Evolutionary conservation across 2,797 vertebrate genomes (phyloP), one percentile per base, ranked within the genome.

Genomic region (Sciurus vulgaris): DNA sequence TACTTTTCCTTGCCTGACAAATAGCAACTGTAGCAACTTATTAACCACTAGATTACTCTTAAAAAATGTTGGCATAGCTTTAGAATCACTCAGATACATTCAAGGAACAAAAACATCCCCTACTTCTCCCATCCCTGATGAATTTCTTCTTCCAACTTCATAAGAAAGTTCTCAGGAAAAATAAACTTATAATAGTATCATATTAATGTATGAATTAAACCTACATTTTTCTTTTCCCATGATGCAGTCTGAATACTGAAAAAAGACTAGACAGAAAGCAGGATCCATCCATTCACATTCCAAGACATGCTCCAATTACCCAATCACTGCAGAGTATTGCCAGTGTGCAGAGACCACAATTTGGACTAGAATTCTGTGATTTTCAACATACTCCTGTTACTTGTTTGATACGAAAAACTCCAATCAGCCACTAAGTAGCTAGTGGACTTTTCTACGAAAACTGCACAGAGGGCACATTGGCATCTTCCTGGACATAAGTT

Each of bases 1-100:
- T 97, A 95, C 91, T 97, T 97, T 97, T 93, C 96, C 97, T 97
- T 98, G 92, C 97, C 93, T 93, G 93, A 97, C 93, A 88, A 97
- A 90, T 54, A 95, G 84, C 65, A 97, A 97, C 72, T 51, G 85
- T 93, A 98, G 79, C 81, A 97, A 84, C 92, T 97, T 97, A 96
- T 85, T 93, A 93, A 97, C 84, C 61, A 70, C 91, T 77, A 76
- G 26, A 90, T 91, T 95, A 77, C 83, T 96, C 83, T 96, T 90
- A 94, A 96, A 70, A 97, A 67, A 67, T 98, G 93, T 54, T 93
- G 69, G n/a, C 61, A 24, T 96, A 65, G 90, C 61, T 79, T 93
- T 86, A 73, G 35, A 92, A 86, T 91, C 35, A 49, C 54, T 49
- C 70, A 92, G 85, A 84, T 14, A 0, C 2, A 83, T n/a, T 79